Conservation (phyloP, 2,888 invertebrate genomes). For the Drosophila bunnanda region DNA sequence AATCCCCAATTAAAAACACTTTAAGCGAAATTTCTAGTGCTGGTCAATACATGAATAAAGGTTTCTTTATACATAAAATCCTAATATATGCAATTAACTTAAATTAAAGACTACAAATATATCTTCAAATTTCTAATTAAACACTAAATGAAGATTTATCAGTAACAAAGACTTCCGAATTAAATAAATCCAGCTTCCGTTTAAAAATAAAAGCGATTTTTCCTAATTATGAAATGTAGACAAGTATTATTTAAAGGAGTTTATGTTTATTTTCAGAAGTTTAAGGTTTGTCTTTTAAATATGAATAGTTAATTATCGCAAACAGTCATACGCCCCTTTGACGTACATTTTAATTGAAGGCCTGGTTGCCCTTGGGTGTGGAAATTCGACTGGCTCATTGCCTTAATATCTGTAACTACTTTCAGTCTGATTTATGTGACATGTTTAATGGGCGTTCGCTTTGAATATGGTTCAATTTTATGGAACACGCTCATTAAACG, state of each 20-base stretch:
- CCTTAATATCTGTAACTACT: conserved; percentile 52
- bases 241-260: not conserved
- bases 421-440: conserved; percentile 70
- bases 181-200: not conserved
- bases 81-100: no score
- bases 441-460: conserved; percentile 46
- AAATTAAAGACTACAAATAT: no score
- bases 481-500: conserved; percentile 65
- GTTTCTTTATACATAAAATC: not conserved
- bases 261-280: not conserved
- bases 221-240: not conserved
- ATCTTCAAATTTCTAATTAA: no score
- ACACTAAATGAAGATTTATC: not conserved
- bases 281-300: not conserved
- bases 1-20: no score
- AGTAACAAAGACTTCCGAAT: not conserved
- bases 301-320: conserved; percentile 58
- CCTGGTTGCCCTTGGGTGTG: not conserved
- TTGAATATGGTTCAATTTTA: conserved; percentile 51
- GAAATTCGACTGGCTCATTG: conserved; percentile 46
- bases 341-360: conserved; percentile 20
- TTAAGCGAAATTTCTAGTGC: no score
- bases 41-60: no score
- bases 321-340: not conserved
- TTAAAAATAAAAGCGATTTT: not conserved